Evolutionary conservation across 1,140 invertebrate species (phyloP).

Genomic region (Papilio xuthus): DNA sequence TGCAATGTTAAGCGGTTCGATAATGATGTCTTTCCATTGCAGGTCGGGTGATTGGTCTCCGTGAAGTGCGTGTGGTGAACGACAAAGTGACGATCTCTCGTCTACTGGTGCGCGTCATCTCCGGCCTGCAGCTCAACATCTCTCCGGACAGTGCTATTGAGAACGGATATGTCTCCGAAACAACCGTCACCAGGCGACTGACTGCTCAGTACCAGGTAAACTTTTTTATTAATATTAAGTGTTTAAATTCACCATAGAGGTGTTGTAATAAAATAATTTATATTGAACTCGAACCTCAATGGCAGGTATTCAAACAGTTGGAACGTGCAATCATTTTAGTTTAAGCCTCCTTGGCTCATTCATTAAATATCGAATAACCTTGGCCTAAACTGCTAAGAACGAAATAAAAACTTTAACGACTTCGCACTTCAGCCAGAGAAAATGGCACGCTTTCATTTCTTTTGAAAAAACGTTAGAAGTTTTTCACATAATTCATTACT

Average conservation of each 20-base stretch:
- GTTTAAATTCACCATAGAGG: background rate
- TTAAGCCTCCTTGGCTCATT: background rate
- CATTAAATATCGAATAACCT: conserved; percentile 12
- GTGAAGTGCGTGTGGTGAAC: conserved; percentile 94
- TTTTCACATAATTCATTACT: conserved; percentile 12
- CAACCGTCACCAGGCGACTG: conserved; percentile 91
- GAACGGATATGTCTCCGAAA: conserved; percentile 95
- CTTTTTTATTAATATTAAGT: background rate
- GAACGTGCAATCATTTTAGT: background rate
- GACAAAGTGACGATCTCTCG: conserved; percentile 94
- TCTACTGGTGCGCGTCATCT: conserved; percentile 93
- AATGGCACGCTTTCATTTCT: background rate
- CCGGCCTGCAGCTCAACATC: conserved; percentile 94
- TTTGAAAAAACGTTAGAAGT: conserved; percentile 4
- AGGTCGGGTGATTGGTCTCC: conserved; percentile 94
- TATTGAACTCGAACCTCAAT: background rate
- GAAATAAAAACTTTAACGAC: conserved; percentile 23
- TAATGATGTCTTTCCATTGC: too few relatives aligned
- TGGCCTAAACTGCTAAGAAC: conserved; percentile 1
- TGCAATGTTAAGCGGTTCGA: too few relatives aligned
- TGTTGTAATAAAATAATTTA: background rate
- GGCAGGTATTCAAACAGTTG: background rate
- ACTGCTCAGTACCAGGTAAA: conserved; percentile 96
- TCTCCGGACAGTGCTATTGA: conserved; percentile 91
- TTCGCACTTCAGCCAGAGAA: conserved; percentile 13